A percentile compares a stretch with the other conserved stretches of the same genome.
These are phyloP conservation scores for Chesias legatella DNA, from an alignment of 2,888 invertebrate species.

Conservation along the genomic window DNA sequence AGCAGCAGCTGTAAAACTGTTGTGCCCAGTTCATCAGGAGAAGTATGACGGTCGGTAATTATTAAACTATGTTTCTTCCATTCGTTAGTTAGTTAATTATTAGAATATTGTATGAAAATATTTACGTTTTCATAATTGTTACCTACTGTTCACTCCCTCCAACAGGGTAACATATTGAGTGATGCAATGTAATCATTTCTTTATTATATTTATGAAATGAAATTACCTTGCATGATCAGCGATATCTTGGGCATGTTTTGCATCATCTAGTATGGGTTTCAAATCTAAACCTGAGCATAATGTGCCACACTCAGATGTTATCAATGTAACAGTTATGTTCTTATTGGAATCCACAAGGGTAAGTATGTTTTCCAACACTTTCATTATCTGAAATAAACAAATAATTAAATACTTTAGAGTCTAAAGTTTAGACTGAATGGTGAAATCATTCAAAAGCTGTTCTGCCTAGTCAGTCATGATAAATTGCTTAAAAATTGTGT, in stretches of 20 bases:
- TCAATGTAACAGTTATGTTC: conserved; percentile 83
- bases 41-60: too few species aligned
- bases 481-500: conserved; percentile 1
- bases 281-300: conserved; percentile 93
- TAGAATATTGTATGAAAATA: too few species aligned
- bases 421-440: too few species aligned
- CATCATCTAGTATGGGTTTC: conserved; percentile 80
- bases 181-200: conserved; percentile 6
- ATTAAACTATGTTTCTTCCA: too few species aligned
- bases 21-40: too few species aligned
- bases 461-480: neutral
- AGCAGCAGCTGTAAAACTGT: too few species aligned
- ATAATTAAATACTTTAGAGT: neutral
- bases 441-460: too few species aligned
- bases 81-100: too few species aligned
- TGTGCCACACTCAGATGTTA: conserved; percentile 87
- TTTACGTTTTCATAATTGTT: too few species aligned
- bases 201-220: conserved; percentile 1
- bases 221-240: conserved; percentile 86
- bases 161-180: too few species aligned
- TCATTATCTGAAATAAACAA: conserved; percentile 83
- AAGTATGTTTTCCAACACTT: conserved; percentile 86
- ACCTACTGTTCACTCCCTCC: too few species aligned
- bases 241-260: conserved; percentile 84
- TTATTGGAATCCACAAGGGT: conserved; percentile 56